Evolutionary conservation across 2,888 invertebrate species (phyloP).

Genomic region (Noctuana brunneofusca): DNA sequence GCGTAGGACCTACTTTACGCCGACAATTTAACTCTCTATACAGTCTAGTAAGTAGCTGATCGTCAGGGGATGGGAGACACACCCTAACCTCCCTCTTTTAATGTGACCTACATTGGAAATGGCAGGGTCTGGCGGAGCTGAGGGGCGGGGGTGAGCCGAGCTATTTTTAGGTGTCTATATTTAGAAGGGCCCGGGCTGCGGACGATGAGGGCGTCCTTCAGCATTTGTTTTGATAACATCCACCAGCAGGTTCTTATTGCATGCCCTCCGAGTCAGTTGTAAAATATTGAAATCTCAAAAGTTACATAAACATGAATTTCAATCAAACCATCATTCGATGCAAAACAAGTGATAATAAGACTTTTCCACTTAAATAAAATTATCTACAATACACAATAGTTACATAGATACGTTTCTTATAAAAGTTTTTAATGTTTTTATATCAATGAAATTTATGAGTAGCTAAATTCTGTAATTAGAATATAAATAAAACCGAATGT

Average conservation of each 20-base stretch:
- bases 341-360: not conserved
- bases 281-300: not conserved
- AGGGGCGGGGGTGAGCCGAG: constrained; percentile 36
- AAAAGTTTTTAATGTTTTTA: not conserved
- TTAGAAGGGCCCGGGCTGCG: constrained; percentile 63
- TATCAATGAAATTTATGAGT: not conserved
- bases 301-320: not conserved
- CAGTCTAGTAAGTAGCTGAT: constrained; percentile 12
- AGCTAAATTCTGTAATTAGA: not conserved
- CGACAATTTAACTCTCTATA: not conserved
- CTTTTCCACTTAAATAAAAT: no score
- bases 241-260: constrained; percentile 3
- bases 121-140: constrained; percentile 34
- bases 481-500: not conserved
- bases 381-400: no score
- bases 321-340: not conserved
- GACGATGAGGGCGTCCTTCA: constrained; percentile 48
- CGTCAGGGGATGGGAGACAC: constrained; percentile 7
- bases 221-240: constrained; percentile 41
- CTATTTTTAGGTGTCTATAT: constrained; percentile 71
- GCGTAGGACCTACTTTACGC: not conserved
- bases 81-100: constrained; percentile 17
- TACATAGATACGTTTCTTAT: not conserved
- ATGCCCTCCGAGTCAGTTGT: constrained; percentile 5
- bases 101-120: constrained; percentile 42